Conservation (phyloP, 2,888 invertebrate species). For the Abrostola tripartita region DNA sequence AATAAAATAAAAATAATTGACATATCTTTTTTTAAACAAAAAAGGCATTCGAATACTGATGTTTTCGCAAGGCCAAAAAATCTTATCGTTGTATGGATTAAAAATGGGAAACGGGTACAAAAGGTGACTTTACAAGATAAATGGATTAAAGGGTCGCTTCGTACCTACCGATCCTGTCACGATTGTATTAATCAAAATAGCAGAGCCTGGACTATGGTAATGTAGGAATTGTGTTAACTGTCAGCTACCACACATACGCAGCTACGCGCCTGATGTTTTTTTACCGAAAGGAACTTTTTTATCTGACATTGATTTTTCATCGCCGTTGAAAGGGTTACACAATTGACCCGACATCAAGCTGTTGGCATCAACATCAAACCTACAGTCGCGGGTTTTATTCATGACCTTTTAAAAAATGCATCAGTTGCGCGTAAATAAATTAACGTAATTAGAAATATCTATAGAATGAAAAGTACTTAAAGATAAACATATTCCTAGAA, state of each 20-base stretch:
- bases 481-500: too few relatives aligned
- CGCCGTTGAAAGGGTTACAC: conserved; percentile 26
- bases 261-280: conserved; percentile 18
- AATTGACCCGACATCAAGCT: conserved; percentile 6
- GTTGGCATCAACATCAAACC: background rate
- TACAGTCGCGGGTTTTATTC: background rate
- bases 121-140: conserved; percentile 72
- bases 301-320: conserved; percentile 26
- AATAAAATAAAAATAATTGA: too few relatives aligned
- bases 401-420: background rate
- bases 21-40: conserved; percentile 48
- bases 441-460: too few relatives aligned
- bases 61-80: conserved; percentile 42
- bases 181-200: conserved; percentile 70
- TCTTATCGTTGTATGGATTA: conserved; percentile 58
- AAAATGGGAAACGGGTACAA: conserved; percentile 62
- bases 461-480: too few relatives aligned
- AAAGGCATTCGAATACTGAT: conserved; percentile 43
- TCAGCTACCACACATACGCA: conserved; percentile 54
- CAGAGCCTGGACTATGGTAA: conserved; percentile 64
- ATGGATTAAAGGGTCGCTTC: conserved; percentile 74
- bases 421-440: too few relatives aligned
- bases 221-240: conserved; percentile 78
- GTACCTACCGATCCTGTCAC: conserved; percentile 53
- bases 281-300: conserved; percentile 24